Evolutionary conservation across 2,797 vertebrate species (phyloP).

Genomic region (Pangasius krempfi): DNA sequence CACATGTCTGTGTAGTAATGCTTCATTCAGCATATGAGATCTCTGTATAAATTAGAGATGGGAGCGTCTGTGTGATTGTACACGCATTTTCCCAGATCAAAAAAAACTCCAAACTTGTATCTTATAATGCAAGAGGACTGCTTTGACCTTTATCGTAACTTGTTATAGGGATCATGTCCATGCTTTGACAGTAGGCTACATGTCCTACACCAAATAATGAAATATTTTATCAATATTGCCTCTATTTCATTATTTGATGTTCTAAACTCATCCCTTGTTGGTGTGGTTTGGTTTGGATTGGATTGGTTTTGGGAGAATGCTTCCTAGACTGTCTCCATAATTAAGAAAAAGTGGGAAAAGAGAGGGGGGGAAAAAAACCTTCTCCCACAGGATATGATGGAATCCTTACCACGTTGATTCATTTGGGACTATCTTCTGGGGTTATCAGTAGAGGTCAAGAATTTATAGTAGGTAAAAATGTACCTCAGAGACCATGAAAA

Average conservation of each 20-base stretch:
- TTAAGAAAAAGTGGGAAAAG: not conserved
- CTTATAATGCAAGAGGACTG: not conserved
- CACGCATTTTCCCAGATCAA: not conserved
- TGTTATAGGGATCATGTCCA: not conserved
- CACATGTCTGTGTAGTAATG: not conserved
- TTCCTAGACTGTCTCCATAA: not conserved
- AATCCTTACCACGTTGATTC: not conserved
- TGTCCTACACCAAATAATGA: not conserved
- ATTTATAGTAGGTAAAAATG: not conserved
- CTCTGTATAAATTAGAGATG: not conserved
- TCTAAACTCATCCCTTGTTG: not conserved
- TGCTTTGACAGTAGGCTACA: not conserved
- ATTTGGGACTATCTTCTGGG: not conserved
- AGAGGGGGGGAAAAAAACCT: accelerated
- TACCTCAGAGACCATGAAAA: not conserved
- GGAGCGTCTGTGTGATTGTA: not conserved
- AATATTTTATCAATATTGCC: not conserved
- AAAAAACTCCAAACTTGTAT: not conserved
- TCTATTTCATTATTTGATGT: not conserved
- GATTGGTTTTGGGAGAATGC: not conserved
- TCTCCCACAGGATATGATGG: not conserved
- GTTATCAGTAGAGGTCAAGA: not conserved
- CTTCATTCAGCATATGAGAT: not conserved
- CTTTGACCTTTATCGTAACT: not conserved
- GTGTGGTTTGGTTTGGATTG: not conserved